Evolutionary conservation across 2,113 vertebrate species (phyloP).

Genomic region (Pelecanoides urinatrix): DNA sequence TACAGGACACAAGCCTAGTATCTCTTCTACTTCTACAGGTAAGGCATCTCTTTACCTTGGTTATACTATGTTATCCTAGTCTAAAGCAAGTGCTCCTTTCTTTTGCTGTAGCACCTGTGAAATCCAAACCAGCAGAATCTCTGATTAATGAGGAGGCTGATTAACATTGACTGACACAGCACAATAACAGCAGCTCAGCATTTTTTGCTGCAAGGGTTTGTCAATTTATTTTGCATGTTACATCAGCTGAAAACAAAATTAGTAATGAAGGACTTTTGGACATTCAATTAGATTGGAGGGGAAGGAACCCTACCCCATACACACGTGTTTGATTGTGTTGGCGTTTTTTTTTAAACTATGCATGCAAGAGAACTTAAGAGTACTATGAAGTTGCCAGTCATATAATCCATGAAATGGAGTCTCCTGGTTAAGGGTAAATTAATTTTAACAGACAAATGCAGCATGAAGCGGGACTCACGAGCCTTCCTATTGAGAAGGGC

Average conservation of each 20-base stretch:
- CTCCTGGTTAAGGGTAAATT: background rate
- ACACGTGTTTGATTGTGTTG: accelerated
- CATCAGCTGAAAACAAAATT: background rate
- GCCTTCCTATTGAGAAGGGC: background rate
- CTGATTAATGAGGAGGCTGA: background rate
- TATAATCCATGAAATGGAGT: background rate
- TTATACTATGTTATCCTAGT: background rate
- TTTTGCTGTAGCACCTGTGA: background rate
- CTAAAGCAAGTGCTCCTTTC: background rate
- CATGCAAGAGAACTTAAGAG: background rate
- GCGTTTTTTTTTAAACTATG: background rate
- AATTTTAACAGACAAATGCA: background rate
- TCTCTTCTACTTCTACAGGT: background rate
- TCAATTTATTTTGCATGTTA: background rate
- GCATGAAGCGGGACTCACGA: background rate
- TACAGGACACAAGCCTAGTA: background rate
- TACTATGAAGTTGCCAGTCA: background rate
- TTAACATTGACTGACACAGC: background rate
- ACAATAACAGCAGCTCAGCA: background rate
- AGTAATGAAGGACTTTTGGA: background rate
- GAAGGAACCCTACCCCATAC: background rate
- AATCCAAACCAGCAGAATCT: background rate
- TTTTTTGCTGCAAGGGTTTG: background rate
- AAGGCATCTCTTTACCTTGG: background rate
- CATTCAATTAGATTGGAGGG: background rate